Conservation (phyloP, 2,888 invertebrate genomes). For the Antheraea assamensis region DNA sequence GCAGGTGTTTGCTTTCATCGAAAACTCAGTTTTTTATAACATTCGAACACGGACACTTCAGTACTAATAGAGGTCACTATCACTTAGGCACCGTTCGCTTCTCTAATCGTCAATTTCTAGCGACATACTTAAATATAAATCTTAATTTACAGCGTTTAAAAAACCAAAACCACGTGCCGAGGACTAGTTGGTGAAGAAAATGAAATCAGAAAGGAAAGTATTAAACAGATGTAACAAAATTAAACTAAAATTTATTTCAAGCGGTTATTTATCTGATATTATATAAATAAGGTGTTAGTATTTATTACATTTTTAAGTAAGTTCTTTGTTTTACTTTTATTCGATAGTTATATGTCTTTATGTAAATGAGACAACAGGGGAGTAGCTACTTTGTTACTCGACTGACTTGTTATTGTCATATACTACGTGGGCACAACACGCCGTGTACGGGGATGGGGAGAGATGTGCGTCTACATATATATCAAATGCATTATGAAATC, state of each 20-base stretch:
- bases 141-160: constrained; percentile 22
- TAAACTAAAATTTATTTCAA: neutral
- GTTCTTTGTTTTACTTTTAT: neutral
- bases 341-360: neutral
- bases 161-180: constrained; percentile 18
- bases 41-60: neutral
- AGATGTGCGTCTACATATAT: no score
- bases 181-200: neutral
- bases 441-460: no score
- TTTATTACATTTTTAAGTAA: neutral
- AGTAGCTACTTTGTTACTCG: no score
- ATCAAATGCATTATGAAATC: no score
- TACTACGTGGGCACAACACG: no score
- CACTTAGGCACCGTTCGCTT: neutral
- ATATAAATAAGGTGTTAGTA: neutral
- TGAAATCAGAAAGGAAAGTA: constrained; percentile 15
- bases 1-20: neutral
- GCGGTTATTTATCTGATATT: neutral
- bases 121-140: neutral
- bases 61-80: neutral
- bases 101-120: neutral
- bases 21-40: neutral
- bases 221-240: constrained; percentile 15
- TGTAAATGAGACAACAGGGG: no score
- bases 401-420: no score